A percentile compares a stretch with the other conserved stretches of the same genome.
Conservation (phyloP, 1,140 invertebrate genomes). For the Ganaspis sp. region DNA sequence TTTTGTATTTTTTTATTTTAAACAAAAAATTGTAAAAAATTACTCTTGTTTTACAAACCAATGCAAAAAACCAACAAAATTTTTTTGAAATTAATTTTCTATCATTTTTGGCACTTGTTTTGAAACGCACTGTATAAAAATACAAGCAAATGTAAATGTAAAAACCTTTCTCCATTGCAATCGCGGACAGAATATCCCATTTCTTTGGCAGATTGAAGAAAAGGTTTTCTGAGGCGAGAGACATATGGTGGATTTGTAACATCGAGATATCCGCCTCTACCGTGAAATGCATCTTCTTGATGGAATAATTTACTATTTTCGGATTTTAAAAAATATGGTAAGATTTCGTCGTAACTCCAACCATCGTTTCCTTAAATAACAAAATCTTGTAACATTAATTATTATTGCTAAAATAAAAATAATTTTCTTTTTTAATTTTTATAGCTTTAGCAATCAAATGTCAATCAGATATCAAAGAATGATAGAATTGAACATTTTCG, state of each 20-base stretch:
- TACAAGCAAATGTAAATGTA: no score
- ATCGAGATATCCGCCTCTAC: slow-evolving; percentile 81
- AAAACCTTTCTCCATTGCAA: slow-evolving; percentile 77
- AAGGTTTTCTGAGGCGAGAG: slow-evolving; percentile 78
- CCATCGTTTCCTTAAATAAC: slow-evolving; percentile 79
- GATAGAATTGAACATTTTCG: no score
- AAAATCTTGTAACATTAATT: neutral
- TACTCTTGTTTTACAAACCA: no score
- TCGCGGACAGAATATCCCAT: slow-evolving; percentile 78
- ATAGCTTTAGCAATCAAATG: no score
- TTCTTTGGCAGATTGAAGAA: slow-evolving; percentile 77
- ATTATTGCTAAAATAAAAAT: neutral
- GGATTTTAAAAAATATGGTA: slow-evolving; percentile 90
- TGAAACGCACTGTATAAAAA: no score
- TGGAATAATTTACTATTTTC: slow-evolving; percentile 79
- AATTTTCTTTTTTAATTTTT: no score
- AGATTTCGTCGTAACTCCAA: slow-evolving; percentile 90
- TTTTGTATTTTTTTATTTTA: no score
- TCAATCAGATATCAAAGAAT: no score
- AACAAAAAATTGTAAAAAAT: no score
- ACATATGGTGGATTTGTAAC: slow-evolving; percentile 81
- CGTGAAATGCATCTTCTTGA: slow-evolving; percentile 79
- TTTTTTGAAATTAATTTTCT: no score
- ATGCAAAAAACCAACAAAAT: no score
- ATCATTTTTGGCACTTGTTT: no score